Evolutionary conservation across 2,888 invertebrate species (phyloP), one percentile per base, ranked within the genome.

Genomic region (Aspidapion aeneum): DNA sequence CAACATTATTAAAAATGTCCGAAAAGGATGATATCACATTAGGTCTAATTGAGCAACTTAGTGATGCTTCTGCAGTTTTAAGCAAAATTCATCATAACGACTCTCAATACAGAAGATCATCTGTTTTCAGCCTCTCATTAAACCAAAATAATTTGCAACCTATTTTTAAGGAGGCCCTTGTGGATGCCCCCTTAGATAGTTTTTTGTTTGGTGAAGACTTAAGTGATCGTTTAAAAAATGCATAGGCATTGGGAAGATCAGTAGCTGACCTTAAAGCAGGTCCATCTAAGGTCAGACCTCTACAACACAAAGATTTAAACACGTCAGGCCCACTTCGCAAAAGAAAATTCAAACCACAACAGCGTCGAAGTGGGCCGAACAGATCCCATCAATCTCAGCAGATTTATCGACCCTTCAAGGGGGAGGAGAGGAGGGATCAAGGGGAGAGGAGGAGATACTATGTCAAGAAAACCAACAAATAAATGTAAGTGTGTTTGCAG

Each of bases 371-470:
- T 35, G 35, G 35, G 35, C 35, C 35, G 5, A 35, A 35, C 12
- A 35, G 18, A 3, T 7, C 7, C 54, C 54, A 7, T 7, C 49
- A 49, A n/a, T 12, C 12, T n/a, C 12, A 49, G 12, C 57, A 50
- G 56, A 52, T 51, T 57, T 57, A 56, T 54, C 50, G 55, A 50
- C 60, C 50, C 55, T 55, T 55, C 21, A 55, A 17, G 22, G 21
- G 55, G 59, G 20, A 35, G 20, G 19, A 58, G 59, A 35, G 21
- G 48, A 55, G 21, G 18, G 55, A 55, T 19, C 58, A n/a, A 52
- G 12, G 16, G 49, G 54, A 7, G 54, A 18, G 54, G 9, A 3
- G 5, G 7, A 7, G 18, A 5, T 16, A 12, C 21, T 12, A 35
- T 2, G 12, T 3, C 3, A 35, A 35, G 35, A 7, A 35, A 7